phyloP scores from a whole-genome alignment of 2,797 vertebrate genomes.

The Nyctibius grandis region DNA sequence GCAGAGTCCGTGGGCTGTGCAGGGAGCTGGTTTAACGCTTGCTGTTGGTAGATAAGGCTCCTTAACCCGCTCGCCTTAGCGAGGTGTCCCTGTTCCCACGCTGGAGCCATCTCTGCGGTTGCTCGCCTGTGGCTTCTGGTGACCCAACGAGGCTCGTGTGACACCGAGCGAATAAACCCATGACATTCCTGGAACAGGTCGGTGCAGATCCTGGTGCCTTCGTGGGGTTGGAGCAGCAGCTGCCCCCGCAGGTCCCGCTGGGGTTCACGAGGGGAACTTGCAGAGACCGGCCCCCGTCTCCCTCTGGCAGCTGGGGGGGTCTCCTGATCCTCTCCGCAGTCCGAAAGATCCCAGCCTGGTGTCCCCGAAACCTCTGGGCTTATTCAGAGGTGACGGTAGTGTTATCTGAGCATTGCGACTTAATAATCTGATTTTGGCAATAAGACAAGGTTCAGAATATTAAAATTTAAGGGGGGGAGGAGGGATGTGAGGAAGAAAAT shows the following conservation, averaged over 20 bases:
- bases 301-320: not conserved
- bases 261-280: not conserved
- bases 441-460: not conserved
- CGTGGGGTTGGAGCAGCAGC: not conserved
- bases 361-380: not conserved
- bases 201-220: rapidly evolving
- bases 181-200: rapidly evolving
- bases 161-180: not conserved
- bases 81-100: not conserved
- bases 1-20: rapidly evolving
- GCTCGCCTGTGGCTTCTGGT: not conserved
- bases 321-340: not conserved
- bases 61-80: rapidly evolving
- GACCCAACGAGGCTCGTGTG: rapidly evolving
- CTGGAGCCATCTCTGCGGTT: not conserved
- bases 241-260: not conserved
- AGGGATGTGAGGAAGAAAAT: not conserved
- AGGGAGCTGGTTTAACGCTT: not conserved
- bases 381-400: not conserved
- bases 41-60: not conserved
- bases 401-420: not conserved
- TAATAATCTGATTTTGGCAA: not conserved
- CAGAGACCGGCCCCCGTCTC: not conserved
- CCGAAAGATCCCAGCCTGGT: not conserved
- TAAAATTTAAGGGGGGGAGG: not conserved